A percentile compares a stretch with the other conserved stretches of the same genome.
These are phyloP conservation scores for human DNA, from an alignment of 2,113 vertebrate species.

Conservation along the genomic window DNA sequence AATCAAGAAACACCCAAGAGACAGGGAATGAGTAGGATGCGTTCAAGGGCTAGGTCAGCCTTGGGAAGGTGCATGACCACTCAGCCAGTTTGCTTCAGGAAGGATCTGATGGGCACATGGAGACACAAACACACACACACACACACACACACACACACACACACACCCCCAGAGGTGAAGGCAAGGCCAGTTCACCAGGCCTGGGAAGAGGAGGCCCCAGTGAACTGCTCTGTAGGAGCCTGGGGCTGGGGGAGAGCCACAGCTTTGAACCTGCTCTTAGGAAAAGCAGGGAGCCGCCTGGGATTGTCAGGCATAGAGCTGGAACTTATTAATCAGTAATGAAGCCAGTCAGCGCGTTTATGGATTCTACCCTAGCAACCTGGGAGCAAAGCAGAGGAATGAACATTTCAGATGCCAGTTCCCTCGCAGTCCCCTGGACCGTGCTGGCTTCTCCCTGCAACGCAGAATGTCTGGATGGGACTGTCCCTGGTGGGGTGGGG, in stretches of 20 bases:
- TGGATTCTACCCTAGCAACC: constrained; percentile 52
- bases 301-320: neutral
- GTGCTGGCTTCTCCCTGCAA: neutral
- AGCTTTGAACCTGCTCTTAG: neutral
- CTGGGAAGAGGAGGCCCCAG: neutral
- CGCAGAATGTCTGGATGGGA: neutral
- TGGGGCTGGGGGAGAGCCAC: neutral
- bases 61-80: neutral
- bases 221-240: neutral
- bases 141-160: neutral
- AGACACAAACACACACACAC: neutral
- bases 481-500: neutral
- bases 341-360: constrained; percentile 33
- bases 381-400: neutral
- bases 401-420: neutral
- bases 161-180: neutral
- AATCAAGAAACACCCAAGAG: neutral
- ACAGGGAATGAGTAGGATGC: neutral
- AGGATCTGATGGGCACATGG: neutral
- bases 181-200: neutral
- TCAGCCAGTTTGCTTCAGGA: neutral
- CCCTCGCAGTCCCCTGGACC: neutral
- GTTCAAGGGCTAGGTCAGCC: neutral
- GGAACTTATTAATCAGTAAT: constrained; percentile 56
- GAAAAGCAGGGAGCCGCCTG: neutral